phyloP scores from a whole-genome alignment of 2,888 invertebrate species.

The Apoderus coryli region DNA sequence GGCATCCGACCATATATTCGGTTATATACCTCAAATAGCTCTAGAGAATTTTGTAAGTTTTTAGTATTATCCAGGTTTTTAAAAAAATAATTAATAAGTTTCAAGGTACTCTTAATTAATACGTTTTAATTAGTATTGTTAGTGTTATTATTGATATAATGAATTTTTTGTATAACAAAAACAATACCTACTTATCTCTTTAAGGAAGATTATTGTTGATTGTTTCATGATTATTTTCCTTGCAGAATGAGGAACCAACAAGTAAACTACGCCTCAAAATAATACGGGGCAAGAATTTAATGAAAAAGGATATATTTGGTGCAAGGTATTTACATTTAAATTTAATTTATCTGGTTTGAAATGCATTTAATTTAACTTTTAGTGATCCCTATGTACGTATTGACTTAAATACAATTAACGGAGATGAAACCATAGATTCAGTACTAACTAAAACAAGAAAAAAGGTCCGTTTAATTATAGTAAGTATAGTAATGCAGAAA shows the following conservation, averaged over 20 bases:
- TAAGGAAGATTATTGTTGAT: conserved; percentile 8
- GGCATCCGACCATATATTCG: conserved; percentile 32
- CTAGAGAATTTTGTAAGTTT: conserved; percentile 31
- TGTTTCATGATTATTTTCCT: conserved; percentile 15
- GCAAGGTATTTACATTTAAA: conserved; percentile 55
- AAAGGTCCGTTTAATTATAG: conserved; percentile 72
- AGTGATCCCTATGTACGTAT: conserved; percentile 96
- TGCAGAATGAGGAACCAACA: conserved; percentile 65
- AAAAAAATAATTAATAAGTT: too few species aligned
- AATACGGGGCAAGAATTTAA: conserved; percentile 77
- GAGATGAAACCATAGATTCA: conserved; percentile 80
- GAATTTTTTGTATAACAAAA: conserved; percentile 6
- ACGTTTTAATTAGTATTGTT: too few species aligned
- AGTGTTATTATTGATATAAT: conserved; percentile 3
- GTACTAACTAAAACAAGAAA: conserved; percentile 94
- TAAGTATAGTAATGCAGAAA: too few species aligned
- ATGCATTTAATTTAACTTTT: conserved; percentile 25
- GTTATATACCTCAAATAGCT: conserved; percentile 30
- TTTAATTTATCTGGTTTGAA: conserved; percentile 5
- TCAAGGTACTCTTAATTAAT: too few species aligned
- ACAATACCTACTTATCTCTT: conserved; percentile 4
- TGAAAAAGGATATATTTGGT: conserved; percentile 98
- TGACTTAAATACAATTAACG: conserved; percentile 72
- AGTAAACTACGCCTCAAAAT: conserved; percentile 74
- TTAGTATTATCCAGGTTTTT: too few species aligned